Evolutionary conservation across 2,113 vertebrate genomes (phyloP), one percentile per base, ranked within the genome.

Genomic region (Psettodes erumei): DNA sequence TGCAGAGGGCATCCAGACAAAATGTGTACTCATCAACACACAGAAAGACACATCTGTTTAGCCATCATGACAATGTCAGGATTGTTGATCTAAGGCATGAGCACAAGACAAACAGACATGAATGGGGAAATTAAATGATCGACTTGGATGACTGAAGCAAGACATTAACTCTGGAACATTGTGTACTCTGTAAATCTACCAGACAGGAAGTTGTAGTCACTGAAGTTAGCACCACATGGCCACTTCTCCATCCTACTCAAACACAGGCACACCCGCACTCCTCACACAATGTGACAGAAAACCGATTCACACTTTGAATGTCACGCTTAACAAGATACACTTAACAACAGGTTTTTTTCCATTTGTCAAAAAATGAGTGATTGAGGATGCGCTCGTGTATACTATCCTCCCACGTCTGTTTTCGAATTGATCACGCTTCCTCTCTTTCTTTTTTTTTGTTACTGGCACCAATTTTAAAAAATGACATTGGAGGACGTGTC

Each of bases 391-490:
- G 19, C 67, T 12, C 15, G 10, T 82, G 54, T 50, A 45, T 65
- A 15, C 58, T 55, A 30, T 78, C 78, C 81, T 79, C 86, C 89
- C 82, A 90, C 86, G 37, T 81, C 45, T 71, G 45, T 59, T 45
- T 56, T 51, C 50, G 76, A 87, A 32, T 47, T 79, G 54, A 81
- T 85, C 61, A 74, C 62, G 69, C 75, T 80, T 73, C 15, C 40
- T 68, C 38, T 35, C 8, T 51, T 35, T 19, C 19, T 50, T 23
- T 28, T 10, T 55, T 8, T 55, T 32, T 80, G 69, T 64, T 71
- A 4, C 77, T 81, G 80, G 85, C 75, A 54, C 75, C 86, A 90
- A 89, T 88, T 86, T n/a, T n/a, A n/a, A 58, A 72, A 72, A 72
- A 50, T 54, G 53, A 28, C 72, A 80, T 40, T 70, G 60, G 56